These are phyloP conservation scores for Turritopsis dohrnii DNA, from an alignment of 30 jellyfish, hydroid and myxozoan genomes.

Conservation along the genomic window DNA sequence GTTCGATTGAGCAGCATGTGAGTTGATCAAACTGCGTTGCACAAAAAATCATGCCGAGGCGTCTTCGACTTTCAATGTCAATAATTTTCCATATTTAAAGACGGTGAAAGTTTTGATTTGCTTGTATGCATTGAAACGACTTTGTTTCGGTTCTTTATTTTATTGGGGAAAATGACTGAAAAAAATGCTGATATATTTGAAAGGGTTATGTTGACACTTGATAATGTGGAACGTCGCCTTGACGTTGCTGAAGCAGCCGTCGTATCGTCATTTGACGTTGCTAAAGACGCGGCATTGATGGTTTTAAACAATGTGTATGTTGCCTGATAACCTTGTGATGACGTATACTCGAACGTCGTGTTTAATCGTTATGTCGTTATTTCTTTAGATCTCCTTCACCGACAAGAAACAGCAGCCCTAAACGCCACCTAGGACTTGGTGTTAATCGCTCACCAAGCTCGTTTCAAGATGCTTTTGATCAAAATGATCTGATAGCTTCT, in stretches of 20 bases:
- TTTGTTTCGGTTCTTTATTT: neutral
- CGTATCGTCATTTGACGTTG: conserved; percentile 19
- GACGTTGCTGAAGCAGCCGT: conserved; percentile 8
- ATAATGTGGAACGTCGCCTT: conserved; percentile 18
- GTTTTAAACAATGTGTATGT: conserved; percentile 26
- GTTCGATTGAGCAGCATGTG: neutral
- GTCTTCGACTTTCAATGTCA: neutral
- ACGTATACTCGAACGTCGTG: neutral
- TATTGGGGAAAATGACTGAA: neutral
- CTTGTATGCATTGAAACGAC: too few species aligned
- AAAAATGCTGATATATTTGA: conserved; percentile 6
- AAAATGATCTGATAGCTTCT: conserved; percentile 6
- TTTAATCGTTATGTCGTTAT: neutral
- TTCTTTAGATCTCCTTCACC: conserved; percentile 59
- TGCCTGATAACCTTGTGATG: neutral
- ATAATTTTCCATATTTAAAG: neutral
- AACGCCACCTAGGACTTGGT: conserved; percentile 76
- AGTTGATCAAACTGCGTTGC: neutral
- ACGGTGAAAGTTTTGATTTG: neutral
- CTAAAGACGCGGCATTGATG: conserved; percentile 27
- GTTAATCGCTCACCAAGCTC: conserved; percentile 28
- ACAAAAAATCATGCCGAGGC: neutral
- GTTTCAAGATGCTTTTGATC: conserved; percentile 16
- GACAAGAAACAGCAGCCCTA: conserved; percentile 62
- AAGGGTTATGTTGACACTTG: neutral